Evolutionary conservation across 2,113 vertebrate species (phyloP).

Genomic region (Callopanchax toddi): DNA sequence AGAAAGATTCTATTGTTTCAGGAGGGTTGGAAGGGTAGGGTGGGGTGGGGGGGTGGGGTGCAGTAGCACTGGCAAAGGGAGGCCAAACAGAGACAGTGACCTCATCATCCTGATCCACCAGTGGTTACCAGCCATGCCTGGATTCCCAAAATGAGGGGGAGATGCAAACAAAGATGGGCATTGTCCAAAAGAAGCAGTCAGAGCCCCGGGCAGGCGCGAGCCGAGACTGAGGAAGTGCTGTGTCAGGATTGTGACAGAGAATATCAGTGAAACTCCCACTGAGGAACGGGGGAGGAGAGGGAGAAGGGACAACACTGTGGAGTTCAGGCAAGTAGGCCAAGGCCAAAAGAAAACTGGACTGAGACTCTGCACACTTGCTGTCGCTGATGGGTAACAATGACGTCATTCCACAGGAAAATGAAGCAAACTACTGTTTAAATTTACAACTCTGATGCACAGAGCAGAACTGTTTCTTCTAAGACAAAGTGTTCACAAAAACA

Average conservation of each 20-base stretch:
- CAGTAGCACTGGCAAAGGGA: slow-evolving; percentile 35
- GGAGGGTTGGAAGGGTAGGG: not conserved
- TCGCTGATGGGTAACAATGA: slow-evolving; percentile 11
- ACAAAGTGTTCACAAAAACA: slow-evolving; percentile 14
- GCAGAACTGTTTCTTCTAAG: not conserved
- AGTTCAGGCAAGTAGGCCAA: slow-evolving; percentile 51
- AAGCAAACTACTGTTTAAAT: not conserved
- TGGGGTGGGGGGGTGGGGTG: not conserved
- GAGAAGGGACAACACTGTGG: not conserved
- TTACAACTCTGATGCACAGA: slow-evolving; percentile 5
- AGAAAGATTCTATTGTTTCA: slow-evolving; percentile 75
- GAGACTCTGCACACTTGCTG: slow-evolving; percentile 3
- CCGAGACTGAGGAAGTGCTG: slow-evolving; percentile 68
- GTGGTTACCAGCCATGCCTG: slow-evolving; percentile 77
- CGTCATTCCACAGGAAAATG: not conserved
- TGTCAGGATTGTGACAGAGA: slow-evolving; percentile 73
- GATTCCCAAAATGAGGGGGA: slow-evolving; percentile 76
- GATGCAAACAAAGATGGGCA: slow-evolving; percentile 77
- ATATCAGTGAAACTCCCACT: slow-evolving; percentile 60
- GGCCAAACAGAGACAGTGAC: slow-evolving; percentile 71
- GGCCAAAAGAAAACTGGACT: slow-evolving; percentile 30
- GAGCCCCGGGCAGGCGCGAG: slow-evolving; percentile 51
- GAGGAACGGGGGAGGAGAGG: slow-evolving; percentile 40
- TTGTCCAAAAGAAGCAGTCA: slow-evolving; percentile 75
- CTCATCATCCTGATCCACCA: slow-evolving; percentile 70